phyloP scores from a whole-genome alignment of 30 jellyfish, hydroid and myxozoan species.

The Clytia hemisphaerica region DNA sequence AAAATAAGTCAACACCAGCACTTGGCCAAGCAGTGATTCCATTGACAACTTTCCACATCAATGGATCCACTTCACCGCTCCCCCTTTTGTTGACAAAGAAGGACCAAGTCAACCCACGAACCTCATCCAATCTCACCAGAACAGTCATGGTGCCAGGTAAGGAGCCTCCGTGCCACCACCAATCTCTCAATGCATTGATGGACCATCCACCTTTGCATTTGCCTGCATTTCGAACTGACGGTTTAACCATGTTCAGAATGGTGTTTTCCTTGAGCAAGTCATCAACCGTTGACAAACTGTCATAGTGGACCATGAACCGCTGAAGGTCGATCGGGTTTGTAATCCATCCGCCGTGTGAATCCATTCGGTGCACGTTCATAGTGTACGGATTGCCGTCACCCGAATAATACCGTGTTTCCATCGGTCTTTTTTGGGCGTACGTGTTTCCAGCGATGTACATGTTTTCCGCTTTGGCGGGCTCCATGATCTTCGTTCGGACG shows the following conservation, averaged over 20 bases:
- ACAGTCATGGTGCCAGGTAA: neutral
- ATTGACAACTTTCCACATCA: neutral
- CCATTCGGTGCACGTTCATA: neutral
- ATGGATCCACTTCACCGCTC: neutral
- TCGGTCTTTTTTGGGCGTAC: neutral
- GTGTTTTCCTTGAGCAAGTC: neutral
- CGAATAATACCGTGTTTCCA: neutral
- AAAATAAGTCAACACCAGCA: no score
- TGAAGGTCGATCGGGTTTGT: neutral
- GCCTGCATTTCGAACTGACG: neutral
- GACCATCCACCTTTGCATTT: neutral
- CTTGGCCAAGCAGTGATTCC: slow-evolving; percentile 2
- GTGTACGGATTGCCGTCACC: neutral
- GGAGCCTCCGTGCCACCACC: slow-evolving; percentile 1
- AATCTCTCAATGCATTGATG: neutral
- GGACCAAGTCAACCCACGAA: no score
- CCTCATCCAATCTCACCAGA: no score
- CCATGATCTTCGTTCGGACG: neutral
- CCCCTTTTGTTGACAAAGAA: no score
- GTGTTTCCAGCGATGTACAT: neutral
- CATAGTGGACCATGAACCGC: neutral
- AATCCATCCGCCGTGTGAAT: neutral
- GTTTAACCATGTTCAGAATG: neutral
- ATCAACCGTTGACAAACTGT: neutral
- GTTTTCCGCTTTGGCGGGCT: neutral